Evolutionary conservation across 2,888 invertebrate species (phyloP).

Genomic region (Globia sparganii): DNA sequence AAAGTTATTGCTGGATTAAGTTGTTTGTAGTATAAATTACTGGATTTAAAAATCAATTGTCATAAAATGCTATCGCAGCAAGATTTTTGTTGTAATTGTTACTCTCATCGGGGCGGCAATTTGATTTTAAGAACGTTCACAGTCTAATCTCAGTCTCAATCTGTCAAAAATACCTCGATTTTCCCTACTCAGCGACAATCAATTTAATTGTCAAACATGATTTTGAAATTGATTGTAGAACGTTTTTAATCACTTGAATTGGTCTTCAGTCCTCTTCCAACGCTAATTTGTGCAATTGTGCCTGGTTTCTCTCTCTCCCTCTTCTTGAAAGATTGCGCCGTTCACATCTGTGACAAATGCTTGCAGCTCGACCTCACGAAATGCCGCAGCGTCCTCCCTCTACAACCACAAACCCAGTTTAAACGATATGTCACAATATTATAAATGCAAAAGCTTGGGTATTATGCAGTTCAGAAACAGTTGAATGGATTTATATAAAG

Average conservation of each 20-base stretch:
- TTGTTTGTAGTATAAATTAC: not conserved
- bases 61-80: not conserved
- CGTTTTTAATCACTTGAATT: too few species aligned
- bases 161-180: too few species aligned
- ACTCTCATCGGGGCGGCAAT: too few species aligned
- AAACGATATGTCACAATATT: conserved; percentile 56
- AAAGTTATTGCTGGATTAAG: conserved; percentile 5
- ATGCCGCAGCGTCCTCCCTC: conserved; percentile 50
- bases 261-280: not conserved
- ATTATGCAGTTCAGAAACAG: conserved; percentile 21
- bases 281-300: conserved; percentile 6
- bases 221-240: too few species aligned
- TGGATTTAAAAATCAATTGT: not conserved
- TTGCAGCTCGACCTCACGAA: conserved; percentile 48
- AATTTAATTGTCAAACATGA: too few species aligned
- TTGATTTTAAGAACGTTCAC: too few species aligned
- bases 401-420: conserved; percentile 25
- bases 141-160: too few species aligned
- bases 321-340: conserved; percentile 27
- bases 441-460: conserved; percentile 45
- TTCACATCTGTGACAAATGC: conserved; percentile 50
- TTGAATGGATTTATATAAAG: conserved; percentile 2
- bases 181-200: too few species aligned
- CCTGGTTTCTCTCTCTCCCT: not conserved
- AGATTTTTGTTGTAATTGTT: not conserved